phyloP scores from a whole-genome alignment of 2,797 vertebrate species.

The Enteromius radiatus region DNA sequence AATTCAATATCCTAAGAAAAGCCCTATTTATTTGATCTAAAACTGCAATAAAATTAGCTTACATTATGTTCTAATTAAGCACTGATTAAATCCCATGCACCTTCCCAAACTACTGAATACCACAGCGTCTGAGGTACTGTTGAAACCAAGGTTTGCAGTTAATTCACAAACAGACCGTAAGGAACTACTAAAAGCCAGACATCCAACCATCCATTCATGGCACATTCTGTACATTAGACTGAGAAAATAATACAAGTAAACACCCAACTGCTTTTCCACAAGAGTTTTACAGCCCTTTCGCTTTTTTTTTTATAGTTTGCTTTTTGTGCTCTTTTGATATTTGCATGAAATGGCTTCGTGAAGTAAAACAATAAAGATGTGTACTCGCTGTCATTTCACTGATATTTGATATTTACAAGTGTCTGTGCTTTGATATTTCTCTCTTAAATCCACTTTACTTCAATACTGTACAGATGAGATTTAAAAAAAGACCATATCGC shows the following conservation, averaged over 20 bases:
- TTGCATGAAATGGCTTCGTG: neutral
- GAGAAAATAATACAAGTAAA: slow-evolving; percentile 24
- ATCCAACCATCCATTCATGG: slow-evolving; percentile 21
- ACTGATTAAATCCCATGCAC: neutral
- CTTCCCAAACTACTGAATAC: slow-evolving; percentile 34
- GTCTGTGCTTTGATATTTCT: neutral
- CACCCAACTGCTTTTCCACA: slow-evolving; percentile 13
- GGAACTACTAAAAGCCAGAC: slow-evolving; percentile 24
- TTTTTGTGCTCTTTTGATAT: slow-evolving; percentile 20
- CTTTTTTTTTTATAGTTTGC: neutral
- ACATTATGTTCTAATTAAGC: slow-evolving; percentile 9
- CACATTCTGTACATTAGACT: slow-evolving; percentile 34
- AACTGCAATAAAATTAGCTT: slow-evolving; percentile 8
- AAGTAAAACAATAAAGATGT: slow-evolving; percentile 14
- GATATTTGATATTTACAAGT: slow-evolving; percentile 36
- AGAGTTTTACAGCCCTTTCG: slow-evolving; percentile 43
- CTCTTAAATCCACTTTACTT: slow-evolving; percentile 10
- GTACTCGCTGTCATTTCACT: neutral
- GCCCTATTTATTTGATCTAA: slow-evolving; percentile 17
- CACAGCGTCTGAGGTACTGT: slow-evolving; percentile 36
- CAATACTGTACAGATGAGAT: neutral
- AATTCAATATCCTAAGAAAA: slow-evolving; percentile 20
- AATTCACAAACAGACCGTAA: slow-evolving; percentile 1
- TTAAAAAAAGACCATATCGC: no score
- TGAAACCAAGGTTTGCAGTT: slow-evolving; percentile 48